Evolutionary conservation across 2,797 vertebrate species (phyloP), one percentile per base, ranked within the genome.

Genomic region (Heterohyrax brucei): DNA sequence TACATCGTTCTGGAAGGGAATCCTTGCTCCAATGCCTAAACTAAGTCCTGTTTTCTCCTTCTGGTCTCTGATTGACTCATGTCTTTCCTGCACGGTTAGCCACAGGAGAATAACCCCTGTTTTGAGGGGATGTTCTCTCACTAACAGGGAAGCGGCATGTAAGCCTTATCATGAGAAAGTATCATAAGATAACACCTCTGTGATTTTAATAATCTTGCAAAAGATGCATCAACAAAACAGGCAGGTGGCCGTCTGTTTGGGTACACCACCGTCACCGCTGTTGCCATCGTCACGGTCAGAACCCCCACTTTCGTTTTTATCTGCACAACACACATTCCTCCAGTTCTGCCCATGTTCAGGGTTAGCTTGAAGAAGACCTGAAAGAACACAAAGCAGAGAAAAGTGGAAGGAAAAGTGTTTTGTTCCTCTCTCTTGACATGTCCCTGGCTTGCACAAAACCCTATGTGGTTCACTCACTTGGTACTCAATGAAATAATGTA

Each of bases 381-480:
- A 56, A 82, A 77, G 56, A 28, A 85, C 50, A 78, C 22, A 22
- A 64, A 91, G 50, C 56, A 53, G 48, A 93, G 18, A 61, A 59
- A 78, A 62, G 19, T 30, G 1, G 33, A 16, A 10, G 16, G 4
- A 83, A 3, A 56, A 26, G 44, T 46, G 3, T 44, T 86, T 64
- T 50, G 22, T n/a, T 48, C 64, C 53, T 62, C 44, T 62, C 33
- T 94, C 82, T 53, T 21, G n/a, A 72, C 68, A 50, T 6, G 12
- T 59, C 50, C 78, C 73, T 1, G 39, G 91, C 30, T 72, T 62
- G 2, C 78, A 93, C 83, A 76, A 86, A 87, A 62, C 33, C 62
- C 80, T 33, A n/a, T 39, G 39, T 68, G 7, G 70, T 93, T 97
- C 95, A 94, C 96, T 97, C 95, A 93, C 92, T 98, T 91, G 84